A percentile compares a stretch with the other conserved stretches of the same genome.
phyloP scores from a whole-genome alignment of 2,888 invertebrate species.

The Isoperla grammatica region DNA sequence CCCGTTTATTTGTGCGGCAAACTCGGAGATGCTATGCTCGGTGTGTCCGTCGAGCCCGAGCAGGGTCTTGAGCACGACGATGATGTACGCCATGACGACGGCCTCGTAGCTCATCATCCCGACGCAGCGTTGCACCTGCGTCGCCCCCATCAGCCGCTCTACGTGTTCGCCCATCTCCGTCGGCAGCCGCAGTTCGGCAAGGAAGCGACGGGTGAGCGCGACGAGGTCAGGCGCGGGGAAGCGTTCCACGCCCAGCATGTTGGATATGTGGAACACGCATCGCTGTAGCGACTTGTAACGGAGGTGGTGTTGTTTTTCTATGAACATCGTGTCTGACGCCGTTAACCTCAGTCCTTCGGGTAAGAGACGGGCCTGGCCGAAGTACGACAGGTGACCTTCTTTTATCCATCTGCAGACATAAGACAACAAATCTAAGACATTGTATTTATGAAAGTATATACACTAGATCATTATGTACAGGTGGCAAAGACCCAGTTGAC shows the following conservation, averaged over 20 bases:
- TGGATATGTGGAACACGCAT: slow-evolving; percentile 36
- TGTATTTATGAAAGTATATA: no score
- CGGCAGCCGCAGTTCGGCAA: slow-evolving; percentile 44
- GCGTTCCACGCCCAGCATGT: slow-evolving; percentile 39
- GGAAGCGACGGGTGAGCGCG: slow-evolving; percentile 40
- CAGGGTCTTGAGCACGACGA: slow-evolving; percentile 63
- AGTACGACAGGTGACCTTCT: slow-evolving; percentile 36
- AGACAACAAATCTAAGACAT: no score
- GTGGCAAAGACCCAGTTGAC: no score
- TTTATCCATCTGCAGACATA: slow-evolving; percentile 17
- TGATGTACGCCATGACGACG: slow-evolving; percentile 61
- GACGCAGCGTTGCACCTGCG: slow-evolving; percentile 9
- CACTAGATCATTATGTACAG: no score
- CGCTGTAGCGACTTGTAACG: slow-evolving; percentile 32
- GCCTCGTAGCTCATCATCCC: slow-evolving; percentile 61
- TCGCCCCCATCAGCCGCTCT: slow-evolving; percentile 38
- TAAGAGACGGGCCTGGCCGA: slow-evolving; percentile 31
- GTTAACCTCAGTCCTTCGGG: slow-evolving; percentile 28
- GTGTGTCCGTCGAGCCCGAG: slow-evolving; percentile 66
- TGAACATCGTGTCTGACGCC: slow-evolving; percentile 33
- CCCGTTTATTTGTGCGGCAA: slow-evolving; percentile 54
- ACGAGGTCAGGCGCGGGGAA: slow-evolving; percentile 39
- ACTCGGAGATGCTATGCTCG: slow-evolving; percentile 57
- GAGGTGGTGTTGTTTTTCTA: slow-evolving; percentile 29
- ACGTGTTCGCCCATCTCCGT: slow-evolving; percentile 38